Base-by-base conservation (phyloP, 1,140 invertebrate species). In the Eciton burchellii region DNA sequence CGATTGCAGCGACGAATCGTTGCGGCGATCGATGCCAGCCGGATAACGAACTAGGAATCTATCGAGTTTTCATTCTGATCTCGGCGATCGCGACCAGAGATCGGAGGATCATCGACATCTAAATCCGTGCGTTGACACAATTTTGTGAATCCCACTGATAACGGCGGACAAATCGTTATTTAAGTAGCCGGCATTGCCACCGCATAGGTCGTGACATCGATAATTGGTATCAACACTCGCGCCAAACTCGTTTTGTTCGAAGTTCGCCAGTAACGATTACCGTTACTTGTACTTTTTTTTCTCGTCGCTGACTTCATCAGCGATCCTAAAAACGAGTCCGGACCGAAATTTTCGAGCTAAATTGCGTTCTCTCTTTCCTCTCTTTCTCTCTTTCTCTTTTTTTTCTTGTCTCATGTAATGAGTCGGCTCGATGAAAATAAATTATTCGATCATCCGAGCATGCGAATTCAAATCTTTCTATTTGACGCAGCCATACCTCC, bases 251-350 rank as follows among this genome's bases (percentile, higher is more conserved):
- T 47, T 24, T 77, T 68, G 63, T 68, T 62, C 12, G n/a, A 68
- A 77, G 63, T 56, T 68, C 35, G 62, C 11, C 43, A 3, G 26
- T 9, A 12, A 74, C 54, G 26, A 68, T 14, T 60, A 16, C 2
- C 41, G 35, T 43, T 11, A 19, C 35, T 8, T 29, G 3, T 60
- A 62, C 21, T 19, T 49, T 47, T 76, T 76, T 68, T 43, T 43
- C 60, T 77, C 35, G 62, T 77, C 49, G 62, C 21, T 66, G 74
- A 77, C 16, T 56, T 77, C 63, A 68, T 66, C 73, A 35, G 54
- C 26, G 47, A 66, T 54, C 41, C 19, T 41, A 24, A 5, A 29
- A 66, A 43, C 73, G 12, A 29, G 24, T 41, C 24, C 24, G 4
- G 19, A 59, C 19, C 11, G n/a, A 60, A 47, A 29, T 60, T 35